A percentile compares a stretch with the other conserved stretches of the same genome.
Conservation (phyloP, 2,113 vertebrate genomes). For the Chamaea fasciata region DNA sequence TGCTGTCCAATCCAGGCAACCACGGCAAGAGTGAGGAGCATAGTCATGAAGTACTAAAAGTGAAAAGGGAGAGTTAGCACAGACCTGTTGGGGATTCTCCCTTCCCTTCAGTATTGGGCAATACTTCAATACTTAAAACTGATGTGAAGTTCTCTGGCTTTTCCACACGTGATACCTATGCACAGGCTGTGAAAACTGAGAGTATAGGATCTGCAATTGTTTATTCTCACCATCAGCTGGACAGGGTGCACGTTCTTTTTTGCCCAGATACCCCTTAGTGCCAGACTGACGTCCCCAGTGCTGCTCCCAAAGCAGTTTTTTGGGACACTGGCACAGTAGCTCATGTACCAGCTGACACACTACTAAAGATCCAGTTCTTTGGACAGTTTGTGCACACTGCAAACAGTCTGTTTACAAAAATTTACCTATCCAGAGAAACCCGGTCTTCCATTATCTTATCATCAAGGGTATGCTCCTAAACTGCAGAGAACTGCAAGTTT, state of each 20-base stretch:
- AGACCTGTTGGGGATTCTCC: neutral
- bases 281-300: neutral
- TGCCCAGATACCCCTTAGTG: neutral
- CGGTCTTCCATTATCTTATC: neutral
- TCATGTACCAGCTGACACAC: neutral
- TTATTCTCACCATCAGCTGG: neutral
- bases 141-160: neutral
- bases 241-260: neutral
- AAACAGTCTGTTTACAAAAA: neutral
- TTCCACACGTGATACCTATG: accelerated
- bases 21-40: slow-evolving; percentile 83
- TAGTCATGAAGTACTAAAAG: slow-evolving; percentile 90
- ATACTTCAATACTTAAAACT: neutral
- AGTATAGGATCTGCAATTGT: neutral
- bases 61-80: neutral
- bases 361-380: neutral
- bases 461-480: neutral
- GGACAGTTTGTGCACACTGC: too few relatives aligned
- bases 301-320: neutral
- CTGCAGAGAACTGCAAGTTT: neutral
- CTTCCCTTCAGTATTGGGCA: neutral
- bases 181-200: accelerated
- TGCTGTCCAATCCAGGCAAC: slow-evolving; percentile 98
- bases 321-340: neutral
- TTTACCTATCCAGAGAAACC: neutral